Evolutionary conservation across 2,113 vertebrate species (phyloP).

Genomic region (Odontophorus gujanensis): DNA sequence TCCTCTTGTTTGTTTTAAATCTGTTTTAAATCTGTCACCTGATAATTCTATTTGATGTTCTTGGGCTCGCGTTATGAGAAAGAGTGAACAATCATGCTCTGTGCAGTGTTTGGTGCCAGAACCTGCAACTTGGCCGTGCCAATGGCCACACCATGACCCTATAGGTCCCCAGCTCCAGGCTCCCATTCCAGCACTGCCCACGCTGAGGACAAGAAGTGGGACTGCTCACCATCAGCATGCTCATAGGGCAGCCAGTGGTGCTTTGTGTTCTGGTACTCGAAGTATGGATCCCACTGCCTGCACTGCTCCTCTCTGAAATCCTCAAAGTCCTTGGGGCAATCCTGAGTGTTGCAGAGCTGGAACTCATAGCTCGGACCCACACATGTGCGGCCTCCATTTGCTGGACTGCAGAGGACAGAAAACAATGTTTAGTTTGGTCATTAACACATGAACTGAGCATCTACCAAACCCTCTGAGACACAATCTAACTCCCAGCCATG

Average conservation of each 20-base stretch:
- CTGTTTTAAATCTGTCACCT: constrained; percentile 21
- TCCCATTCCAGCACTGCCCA: not conserved
- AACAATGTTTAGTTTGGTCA: not conserved
- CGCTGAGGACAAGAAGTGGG: not conserved
- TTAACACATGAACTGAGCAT: fast-evolving
- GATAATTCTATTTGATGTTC: constrained; percentile 24
- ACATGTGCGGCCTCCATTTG: constrained; percentile 91
- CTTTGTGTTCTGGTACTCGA: constrained; percentile 86
- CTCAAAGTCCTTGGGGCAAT: constrained; percentile 86
- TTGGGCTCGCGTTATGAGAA: not conserved
- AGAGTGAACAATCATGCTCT: not conserved
- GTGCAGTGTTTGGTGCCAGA: not conserved
- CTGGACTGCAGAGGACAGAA: constrained; percentile 80
- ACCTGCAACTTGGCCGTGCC: not conserved
- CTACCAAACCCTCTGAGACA: not conserved
- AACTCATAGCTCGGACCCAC: constrained; percentile 88
- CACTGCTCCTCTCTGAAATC: constrained; percentile 95
- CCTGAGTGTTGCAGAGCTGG: constrained; percentile 91
- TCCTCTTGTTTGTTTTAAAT: constrained; percentile 30
- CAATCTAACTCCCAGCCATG: not conserved
- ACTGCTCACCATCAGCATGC: constrained; percentile 87
- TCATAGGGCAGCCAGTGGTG: constrained; percentile 97
- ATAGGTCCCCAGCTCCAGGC: not conserved
- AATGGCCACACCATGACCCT: not conserved
- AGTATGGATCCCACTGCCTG: constrained; percentile 86